Evolutionary conservation across 1,140 invertebrate genomes (phyloP), one percentile per base, ranked within the genome.

Genomic region (Eurytemora carolleeae): DNA sequence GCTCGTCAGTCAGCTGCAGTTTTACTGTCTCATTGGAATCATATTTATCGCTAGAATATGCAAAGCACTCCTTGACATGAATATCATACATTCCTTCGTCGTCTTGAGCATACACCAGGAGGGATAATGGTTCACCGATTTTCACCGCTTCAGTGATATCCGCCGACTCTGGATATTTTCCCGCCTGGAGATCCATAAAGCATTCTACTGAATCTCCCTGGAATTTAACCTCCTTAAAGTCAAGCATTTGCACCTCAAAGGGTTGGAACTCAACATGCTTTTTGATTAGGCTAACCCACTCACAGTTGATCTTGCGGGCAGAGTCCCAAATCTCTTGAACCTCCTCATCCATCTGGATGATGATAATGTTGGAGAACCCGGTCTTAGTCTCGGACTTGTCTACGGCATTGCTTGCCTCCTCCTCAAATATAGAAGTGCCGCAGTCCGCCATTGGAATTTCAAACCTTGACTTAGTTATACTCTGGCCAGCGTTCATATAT

Each of bases 141-240:
- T 79, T 80, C 7, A 84, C 78, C 1, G 79, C 76, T 54, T 77
- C 76, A 61, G 78, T 74, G 52, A 82, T 72, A 2, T 78, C 75
- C 17, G 78, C 77, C 0, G 83, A 82, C 68, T 85, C 85, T 1
- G 85, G 85, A 63, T 85, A 85, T 69, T 79, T 77, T 66, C 83
- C 83, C 65, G 76, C 76, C 62, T 82, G 80, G 59, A 85, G 82
- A 64, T 84, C 81, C 82, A 85, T 85, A 82, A 82, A 85, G 70
- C 82, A 83, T 65, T 82, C 77, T 0, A 84, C 74, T 1, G 77
- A 76, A 2, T 78, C 77, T 12, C 68, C 67, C 21, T 75, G 72
- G 1, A 79, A 78, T 15, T 80, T 76, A 1, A 83, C 79, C 1
- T 79, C 79, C 44, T 80, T 75, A 0, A 82, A 79, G 65, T 83